Base-by-base conservation (phyloP, 2,888 invertebrate species). In the Lasioglossum morio region DNA sequence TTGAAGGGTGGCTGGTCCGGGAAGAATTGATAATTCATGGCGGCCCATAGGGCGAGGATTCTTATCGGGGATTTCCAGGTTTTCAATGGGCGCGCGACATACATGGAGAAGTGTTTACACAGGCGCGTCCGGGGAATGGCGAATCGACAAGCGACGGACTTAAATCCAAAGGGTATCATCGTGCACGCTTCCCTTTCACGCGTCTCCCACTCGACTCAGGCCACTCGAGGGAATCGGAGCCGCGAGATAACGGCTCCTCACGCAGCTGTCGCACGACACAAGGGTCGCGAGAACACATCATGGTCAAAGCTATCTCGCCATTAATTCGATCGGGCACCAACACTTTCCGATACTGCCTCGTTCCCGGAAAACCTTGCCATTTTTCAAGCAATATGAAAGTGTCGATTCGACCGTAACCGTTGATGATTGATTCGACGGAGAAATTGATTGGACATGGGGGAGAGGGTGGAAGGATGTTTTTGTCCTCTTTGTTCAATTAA, bases 21-120 rank as follows among this genome's bases (percentile, higher is more conserved):
- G 81, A 84, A 86, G 69, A 72, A 79, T 85, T 86, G 89, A 89
- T 89, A 86, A 89, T 89, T 84, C 88, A 79, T 80, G 70, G 79
- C 69, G 48, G 77, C 84, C 77, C 78, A 53, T 82, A 53, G 63
- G 66, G 78, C 73, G 73, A 85, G 87, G 84, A 89, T 89, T 40
- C 88, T 90, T 90, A 90, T 90, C 90, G 80, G 60, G 82, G 88
- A 86, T 90, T 90, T 90, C 73, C 88, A 84, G 76, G 76, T 88
- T 83, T 84, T 80, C 85, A 82, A 89, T 81, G 77, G 57, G 81
- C 43, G 81, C 48, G 63, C 72, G 37, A 70, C 81, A 72, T 72
- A 74, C 80, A 81, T 63, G 70, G 43, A 34, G 60, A 37, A 46
- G 60, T 90, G 90, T 90, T 90, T 90, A 89, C 86, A 82, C 72